Conservation (phyloP, 2,797 vertebrate genomes). For the Steatocranus sp. region DNA sequence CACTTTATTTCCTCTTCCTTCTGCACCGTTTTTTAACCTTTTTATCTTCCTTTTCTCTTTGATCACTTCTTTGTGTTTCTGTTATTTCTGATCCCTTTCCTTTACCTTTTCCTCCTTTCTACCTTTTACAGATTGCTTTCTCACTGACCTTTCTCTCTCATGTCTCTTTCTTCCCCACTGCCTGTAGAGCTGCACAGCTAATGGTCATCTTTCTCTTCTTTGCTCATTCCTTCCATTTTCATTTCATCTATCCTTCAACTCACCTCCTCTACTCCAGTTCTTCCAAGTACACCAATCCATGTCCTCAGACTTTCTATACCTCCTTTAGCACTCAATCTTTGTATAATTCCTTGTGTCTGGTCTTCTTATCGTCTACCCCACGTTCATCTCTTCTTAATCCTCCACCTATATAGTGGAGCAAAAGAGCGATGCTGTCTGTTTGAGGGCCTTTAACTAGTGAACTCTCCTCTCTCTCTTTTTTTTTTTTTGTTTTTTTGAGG, state of each 20-base stretch:
- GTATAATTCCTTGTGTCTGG: slow-evolving; percentile 1
- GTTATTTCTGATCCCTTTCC: background rate
- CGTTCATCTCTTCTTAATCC: slow-evolving; percentile 4
- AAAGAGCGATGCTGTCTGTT: slow-evolving; percentile 35
- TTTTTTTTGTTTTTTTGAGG: too few relatives aligned
- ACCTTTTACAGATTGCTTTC: slow-evolving; percentile 48
- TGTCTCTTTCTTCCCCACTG: slow-evolving; percentile 6
- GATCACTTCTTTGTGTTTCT: background rate
- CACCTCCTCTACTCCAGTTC: background rate
- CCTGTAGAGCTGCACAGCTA: slow-evolving; percentile 12
- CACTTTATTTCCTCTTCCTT: background rate
- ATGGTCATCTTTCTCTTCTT: slow-evolving; percentile 14
- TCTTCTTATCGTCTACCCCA: slow-evolving; percentile 1
- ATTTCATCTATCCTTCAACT: slow-evolving; percentile 10
- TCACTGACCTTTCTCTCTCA: slow-evolving; percentile 45
- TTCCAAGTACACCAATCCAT: background rate
- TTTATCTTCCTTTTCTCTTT: background rate
- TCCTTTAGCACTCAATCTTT: background rate
- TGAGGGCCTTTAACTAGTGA: slow-evolving; percentile 40
- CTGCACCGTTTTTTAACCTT: background rate
- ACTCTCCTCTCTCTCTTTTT: slow-evolving; percentile 13
- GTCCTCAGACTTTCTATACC: background rate
- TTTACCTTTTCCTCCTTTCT: slow-evolving; percentile 3
- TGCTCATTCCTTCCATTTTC: background rate
- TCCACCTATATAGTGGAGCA: slow-evolving; percentile 27